Evolutionary conservation across 2,888 invertebrate species (phyloP), one percentile per base, ranked within the genome.

Genomic region (Sphaerophoria taeniata): DNA sequence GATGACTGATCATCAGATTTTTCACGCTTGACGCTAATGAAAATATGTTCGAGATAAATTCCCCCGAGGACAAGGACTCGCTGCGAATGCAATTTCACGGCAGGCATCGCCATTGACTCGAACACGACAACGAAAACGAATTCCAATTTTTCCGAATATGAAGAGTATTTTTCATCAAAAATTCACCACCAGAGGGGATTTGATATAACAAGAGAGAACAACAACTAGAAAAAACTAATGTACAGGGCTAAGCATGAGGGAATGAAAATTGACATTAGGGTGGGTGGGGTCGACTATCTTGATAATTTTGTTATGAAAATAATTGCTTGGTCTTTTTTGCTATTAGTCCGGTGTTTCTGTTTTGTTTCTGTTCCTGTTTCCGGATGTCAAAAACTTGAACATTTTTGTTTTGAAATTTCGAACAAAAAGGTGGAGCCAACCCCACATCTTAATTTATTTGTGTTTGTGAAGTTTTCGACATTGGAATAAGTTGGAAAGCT

Each of bases 11-110:
- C 82, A 82, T 78, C 82, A 71, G 82, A 86, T 86, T 86, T 86
- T 86, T 86, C 86, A 86, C 86, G 86, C 86, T 86, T 82, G 86
- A 86, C 78, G 82, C 78, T 82, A 86, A 86, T 86, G 86, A 86
- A 86, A 86, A 86, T 86, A 86, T 86, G 86, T 78, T 39, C 82
- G 67, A 47, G 34, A 45, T 78, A 82, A 78, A 85, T 77, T 74
- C 77, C 84, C 86, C 60, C 65, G 71, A 78, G 86, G 82, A 67
- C 65, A 67, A 78, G 86, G 82, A 67, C 70, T 75, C 61, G 47
- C 47, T 56, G 49, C 63, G 72, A 80, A 71, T 85, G 73, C 73
- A 85, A 85, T 85, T 85, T 81, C 73, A 85, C 73, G 81, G 77
- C 81, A 63, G 73, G 76, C 80, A 77, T 77, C 76, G 24, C 24